phyloP scores from a whole-genome alignment of 2,113 vertebrate species.

The Erythrolamprus reginae region DNA sequence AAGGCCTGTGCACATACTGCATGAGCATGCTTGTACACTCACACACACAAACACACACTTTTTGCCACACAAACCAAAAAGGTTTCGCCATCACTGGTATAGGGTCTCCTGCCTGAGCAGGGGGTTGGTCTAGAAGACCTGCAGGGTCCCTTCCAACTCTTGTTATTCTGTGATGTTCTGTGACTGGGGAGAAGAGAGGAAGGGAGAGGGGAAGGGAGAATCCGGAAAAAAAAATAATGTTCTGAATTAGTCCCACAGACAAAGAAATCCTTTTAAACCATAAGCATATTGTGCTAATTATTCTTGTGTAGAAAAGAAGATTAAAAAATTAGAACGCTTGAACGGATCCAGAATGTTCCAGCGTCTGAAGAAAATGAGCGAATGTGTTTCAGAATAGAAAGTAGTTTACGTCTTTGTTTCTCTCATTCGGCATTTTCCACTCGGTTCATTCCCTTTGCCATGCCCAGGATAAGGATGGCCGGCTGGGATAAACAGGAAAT shows the following conservation, averaged over 20 bases:
- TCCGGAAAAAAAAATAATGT: too few relatives aligned
- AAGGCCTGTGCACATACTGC: too few relatives aligned
- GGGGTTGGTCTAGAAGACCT: neutral
- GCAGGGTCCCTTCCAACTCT: neutral
- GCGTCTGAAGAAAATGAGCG: constrained; percentile 6
- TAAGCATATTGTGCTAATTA: constrained; percentile 22
- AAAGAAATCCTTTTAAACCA: constrained; percentile 18
- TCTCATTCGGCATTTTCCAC: neutral
- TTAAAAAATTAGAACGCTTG: constrained; percentile 23
- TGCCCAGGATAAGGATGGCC: neutral
- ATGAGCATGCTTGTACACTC: too few relatives aligned
- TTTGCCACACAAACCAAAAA: too few relatives aligned
- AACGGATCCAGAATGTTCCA: constrained; percentile 9
- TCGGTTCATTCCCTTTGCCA: neutral
- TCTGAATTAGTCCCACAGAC: constrained; percentile 5
- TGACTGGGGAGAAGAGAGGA: neutral
- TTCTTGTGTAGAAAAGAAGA: constrained; percentile 24
- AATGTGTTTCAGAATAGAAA: constrained; percentile 1
- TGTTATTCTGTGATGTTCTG: too few relatives aligned
- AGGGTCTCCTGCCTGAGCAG: neutral
- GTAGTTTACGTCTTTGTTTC: neutral
- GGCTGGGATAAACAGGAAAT: neutral
- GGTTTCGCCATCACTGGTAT: too few relatives aligned
- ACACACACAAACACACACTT: too few relatives aligned
- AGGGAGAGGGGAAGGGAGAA: too few relatives aligned